Conservation (phyloP, 2,888 invertebrate genomes). For the Pterostichus madidus region DNA sequence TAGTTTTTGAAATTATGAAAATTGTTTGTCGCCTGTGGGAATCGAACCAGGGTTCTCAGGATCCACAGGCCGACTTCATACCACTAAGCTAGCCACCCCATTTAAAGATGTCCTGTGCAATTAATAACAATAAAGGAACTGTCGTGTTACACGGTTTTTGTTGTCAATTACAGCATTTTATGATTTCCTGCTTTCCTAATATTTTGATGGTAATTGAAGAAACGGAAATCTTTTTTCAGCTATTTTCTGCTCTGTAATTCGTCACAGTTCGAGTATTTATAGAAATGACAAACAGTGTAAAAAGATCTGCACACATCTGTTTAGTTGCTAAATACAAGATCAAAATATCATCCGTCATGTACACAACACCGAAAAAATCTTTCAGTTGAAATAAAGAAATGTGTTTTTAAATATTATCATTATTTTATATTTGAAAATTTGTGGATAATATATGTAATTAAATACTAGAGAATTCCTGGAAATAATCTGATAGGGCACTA, state of each 20-base stretch:
- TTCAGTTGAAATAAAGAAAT: slow-evolving; percentile 9
- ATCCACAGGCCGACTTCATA: too few relatives aligned
- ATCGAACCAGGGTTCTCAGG: too few relatives aligned
- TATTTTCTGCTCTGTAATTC: slow-evolving; percentile 46
- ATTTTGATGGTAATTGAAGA: slow-evolving; percentile 45
- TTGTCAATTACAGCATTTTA: slow-evolving; percentile 43
- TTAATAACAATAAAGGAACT: slow-evolving; percentile 13
- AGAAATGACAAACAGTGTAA: slow-evolving; percentile 58
- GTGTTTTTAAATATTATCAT: slow-evolving; percentile 14
- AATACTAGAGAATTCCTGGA: slow-evolving; percentile 23
- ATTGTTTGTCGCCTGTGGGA: too few relatives aligned
- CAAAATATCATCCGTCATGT: slow-evolving; percentile 48
- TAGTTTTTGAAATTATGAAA: too few relatives aligned
- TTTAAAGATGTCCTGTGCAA: slow-evolving; percentile 23
- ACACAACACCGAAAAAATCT: slow-evolving; percentile 24
- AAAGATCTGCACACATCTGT: slow-evolving; percentile 64
- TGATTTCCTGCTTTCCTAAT: slow-evolving; percentile 47
- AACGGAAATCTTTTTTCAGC: slow-evolving; percentile 46
- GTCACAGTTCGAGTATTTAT: slow-evolving; percentile 57
- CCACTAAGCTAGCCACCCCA: too few relatives aligned
- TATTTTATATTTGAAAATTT: slow-evolving; percentile 1
- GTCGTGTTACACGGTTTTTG: slow-evolving; percentile 39
- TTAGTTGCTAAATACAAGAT: slow-evolving; percentile 50
- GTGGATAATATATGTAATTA: slow-evolving; percentile 22
- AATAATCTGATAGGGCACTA: background rate